Conservation (phyloP, 2,113 vertebrate species). For the Anser brachyrhynchus region DNA sequence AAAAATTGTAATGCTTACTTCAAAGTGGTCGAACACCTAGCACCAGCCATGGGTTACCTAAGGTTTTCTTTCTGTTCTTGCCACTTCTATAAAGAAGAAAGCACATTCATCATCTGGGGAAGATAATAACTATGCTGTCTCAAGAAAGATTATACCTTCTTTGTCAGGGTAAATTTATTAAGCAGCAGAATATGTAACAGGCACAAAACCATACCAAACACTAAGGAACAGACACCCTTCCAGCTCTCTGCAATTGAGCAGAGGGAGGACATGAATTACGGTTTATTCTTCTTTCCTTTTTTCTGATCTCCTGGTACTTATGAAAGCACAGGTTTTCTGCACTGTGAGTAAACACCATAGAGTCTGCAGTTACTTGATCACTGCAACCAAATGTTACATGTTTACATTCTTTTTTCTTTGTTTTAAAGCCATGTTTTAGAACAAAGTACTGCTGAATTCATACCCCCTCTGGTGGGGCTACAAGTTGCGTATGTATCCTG, state of each 20-base stretch:
- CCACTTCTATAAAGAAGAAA: background rate
- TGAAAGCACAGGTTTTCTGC: background rate
- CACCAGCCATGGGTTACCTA: background rate
- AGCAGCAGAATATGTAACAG: slow-evolving; percentile 1
- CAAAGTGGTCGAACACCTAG: background rate
- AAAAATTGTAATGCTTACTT: background rate
- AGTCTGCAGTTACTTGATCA: background rate
- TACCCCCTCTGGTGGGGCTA: background rate
- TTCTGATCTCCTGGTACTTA: background rate
- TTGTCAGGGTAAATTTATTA: slow-evolving; percentile 7
- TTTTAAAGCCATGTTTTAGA: background rate
- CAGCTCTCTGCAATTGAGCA: background rate
- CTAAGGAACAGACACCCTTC: background rate
- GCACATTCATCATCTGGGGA: background rate
- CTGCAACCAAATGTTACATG: background rate
- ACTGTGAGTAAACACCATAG: background rate
- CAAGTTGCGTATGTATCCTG: background rate
- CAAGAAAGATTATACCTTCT: background rate
- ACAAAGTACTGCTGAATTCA: background rate
- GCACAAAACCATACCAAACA: background rate
- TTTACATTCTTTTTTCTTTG: background rate
- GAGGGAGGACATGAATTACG: background rate
- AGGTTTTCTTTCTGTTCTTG: background rate
- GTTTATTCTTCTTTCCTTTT: background rate
- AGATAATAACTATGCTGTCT: background rate